Evolutionary conservation across 2,113 vertebrate species (phyloP).

Genomic region (Psittacara wagleri): DNA sequence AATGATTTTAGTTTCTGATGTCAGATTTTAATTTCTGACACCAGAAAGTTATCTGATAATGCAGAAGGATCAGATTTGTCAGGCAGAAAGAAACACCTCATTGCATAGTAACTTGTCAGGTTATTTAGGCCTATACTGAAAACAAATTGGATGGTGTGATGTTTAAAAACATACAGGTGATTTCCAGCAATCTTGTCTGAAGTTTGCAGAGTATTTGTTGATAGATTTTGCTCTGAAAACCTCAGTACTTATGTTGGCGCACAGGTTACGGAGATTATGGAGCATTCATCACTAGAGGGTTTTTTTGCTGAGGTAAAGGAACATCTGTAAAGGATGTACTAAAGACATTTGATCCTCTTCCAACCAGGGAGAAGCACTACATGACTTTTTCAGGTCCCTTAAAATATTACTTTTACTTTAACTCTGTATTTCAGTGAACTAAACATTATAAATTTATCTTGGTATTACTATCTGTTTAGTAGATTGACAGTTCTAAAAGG

Average conservation of each 20-base stretch:
- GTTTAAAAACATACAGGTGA: neutral
- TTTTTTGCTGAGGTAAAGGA: neutral
- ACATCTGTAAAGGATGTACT: neutral
- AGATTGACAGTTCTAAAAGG: neutral
- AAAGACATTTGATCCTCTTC: neutral
- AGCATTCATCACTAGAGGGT: neutral
- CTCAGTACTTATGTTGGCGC: neutral
- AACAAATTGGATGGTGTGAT: neutral
- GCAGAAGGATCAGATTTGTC: neutral
- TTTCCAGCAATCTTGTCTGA: neutral
- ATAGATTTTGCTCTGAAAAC: constrained; percentile 1
- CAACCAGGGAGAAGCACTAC: neutral
- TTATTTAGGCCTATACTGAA: neutral
- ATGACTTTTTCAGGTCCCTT: neutral
- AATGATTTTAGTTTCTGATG: constrained; percentile 8
- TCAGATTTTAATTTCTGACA: neutral
- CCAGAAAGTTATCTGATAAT: neutral
- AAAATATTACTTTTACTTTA: neutral
- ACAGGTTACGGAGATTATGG: neutral
- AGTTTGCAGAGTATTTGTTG: neutral
- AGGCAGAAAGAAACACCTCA: neutral
- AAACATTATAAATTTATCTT: neutral
- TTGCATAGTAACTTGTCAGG: neutral
- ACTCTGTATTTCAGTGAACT: neutral
- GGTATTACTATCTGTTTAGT: neutral